Evolutionary conservation across 2,113 vertebrate genomes (phyloP).

Genomic region (Stomatorhinus ivindoensis): DNA sequence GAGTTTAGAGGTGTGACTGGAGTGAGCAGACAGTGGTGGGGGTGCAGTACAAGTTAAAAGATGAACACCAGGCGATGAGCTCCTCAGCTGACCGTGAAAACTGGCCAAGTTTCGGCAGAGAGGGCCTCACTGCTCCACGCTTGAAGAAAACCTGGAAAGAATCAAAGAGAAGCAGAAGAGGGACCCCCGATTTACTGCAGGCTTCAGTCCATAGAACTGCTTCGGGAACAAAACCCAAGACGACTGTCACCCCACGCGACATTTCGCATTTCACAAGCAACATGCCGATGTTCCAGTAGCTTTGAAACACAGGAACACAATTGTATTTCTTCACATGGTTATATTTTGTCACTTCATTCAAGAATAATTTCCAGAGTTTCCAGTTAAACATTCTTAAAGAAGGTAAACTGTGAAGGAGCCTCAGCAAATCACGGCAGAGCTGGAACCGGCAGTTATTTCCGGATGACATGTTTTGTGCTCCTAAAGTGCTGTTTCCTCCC

Average conservation of each 20-base stretch:
- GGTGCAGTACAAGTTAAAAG: background rate
- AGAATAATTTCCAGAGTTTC: background rate
- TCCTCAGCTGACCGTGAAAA: background rate
- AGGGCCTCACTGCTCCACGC: background rate
- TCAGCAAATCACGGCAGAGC: background rate
- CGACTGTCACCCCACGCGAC: background rate
- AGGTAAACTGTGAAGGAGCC: background rate
- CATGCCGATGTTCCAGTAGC: background rate
- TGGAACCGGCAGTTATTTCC: background rate
- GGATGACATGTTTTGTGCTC: background rate
- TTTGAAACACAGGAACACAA: background rate
- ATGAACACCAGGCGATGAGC: background rate
- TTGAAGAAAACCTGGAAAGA: background rate
- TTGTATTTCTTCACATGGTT: background rate
- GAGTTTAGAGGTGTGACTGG: background rate
- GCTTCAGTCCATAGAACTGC: background rate
- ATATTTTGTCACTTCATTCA: background rate
- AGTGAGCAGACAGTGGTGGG: background rate
- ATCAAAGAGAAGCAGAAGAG: background rate
- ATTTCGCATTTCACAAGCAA: background rate
- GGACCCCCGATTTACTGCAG: background rate
- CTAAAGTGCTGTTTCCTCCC: conserved; percentile 62
- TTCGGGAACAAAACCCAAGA: background rate
- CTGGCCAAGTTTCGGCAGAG: background rate
- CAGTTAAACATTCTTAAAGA: background rate